Evolutionary conservation across 2,888 invertebrate species (phyloP), one percentile per base, ranked within the genome.

Genomic region (Halictus quadricinctus): DNA sequence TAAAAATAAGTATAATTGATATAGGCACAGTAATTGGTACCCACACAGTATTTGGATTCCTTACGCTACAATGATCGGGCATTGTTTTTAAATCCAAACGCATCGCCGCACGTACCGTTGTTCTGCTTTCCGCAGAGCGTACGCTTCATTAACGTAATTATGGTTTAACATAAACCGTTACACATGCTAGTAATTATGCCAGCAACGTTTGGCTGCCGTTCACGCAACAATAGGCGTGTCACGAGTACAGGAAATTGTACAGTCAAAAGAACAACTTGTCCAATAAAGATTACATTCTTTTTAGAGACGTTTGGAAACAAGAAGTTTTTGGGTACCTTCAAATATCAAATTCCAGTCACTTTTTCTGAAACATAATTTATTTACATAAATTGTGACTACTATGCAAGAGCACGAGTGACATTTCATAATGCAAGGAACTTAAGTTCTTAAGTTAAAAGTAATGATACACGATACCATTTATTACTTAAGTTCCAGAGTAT

Each of bases 151-250:
- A 83, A 78, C 74, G 87, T 84, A 75, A 88, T 79, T 75, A 66
- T 69, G 76, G 81, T 89, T 89, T 48, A 82, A 86, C 90, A 87
- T 79, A 90, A 79, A 93, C 93, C 93, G 93, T 93, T 93, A 93
- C 70, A n/a, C n/a, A 70, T 36, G 36, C 79, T 77, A 72, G 74
- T 87, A 82, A 88, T 90, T 92, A 92, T 91, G 92, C 92, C 84
- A 88, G 64, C 50, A 77, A 88, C 91, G 90, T 91, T 86, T 83
- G 84, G 87, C 90, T 87, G 86, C 86, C 87, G 91, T 90, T 86
- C 87, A 82, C 74, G 80, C 80, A 81, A 76, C 84, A 66, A 69
- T 79, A 78, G 79, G 84, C 75, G 72, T 46, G 76, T 75, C 73
- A 41, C 70, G 72, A 66, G 81, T 66, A 69, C 60, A 82, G 76